A percentile compares a stretch with the other conserved stretches of the same genome.
These are phyloP conservation scores for Drosophila lacicola DNA, from an alignment of 2,888 invertebrate species.

Conservation along the genomic window DNA sequence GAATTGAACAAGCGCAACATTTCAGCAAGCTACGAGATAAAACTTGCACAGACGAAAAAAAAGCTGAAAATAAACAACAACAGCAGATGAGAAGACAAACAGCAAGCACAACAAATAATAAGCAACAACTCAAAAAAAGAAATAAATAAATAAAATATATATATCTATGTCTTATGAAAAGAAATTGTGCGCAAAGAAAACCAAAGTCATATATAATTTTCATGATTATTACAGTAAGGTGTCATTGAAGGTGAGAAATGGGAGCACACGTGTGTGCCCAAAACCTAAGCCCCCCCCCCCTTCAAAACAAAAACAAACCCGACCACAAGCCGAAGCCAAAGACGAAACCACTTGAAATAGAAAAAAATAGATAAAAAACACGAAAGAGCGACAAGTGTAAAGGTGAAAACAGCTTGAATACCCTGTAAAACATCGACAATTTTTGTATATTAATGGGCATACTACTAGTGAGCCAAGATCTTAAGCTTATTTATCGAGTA, in stretches of 20 bases:
- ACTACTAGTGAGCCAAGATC: too few species aligned
- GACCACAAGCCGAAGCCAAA: slow-evolving; percentile 21
- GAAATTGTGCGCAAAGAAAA: slow-evolving; percentile 36
- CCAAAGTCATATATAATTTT: slow-evolving; percentile 54
- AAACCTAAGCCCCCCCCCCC: slow-evolving; percentile 13
- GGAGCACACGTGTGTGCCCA: slow-evolving; percentile 67
- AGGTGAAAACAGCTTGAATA: slow-evolving; percentile 52
- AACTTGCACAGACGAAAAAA: slow-evolving; percentile 45
- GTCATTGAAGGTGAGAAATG: slow-evolving; percentile 79
- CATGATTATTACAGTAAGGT: slow-evolving; percentile 67
- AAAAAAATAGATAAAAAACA: slow-evolving; percentile 2
- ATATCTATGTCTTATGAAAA: slow-evolving; percentile 3
- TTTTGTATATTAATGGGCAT: background rate
- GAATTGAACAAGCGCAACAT: slow-evolving; percentile 56
- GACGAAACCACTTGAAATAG: slow-evolving; percentile 30
- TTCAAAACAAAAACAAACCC: slow-evolving; percentile 6
- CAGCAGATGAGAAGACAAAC: slow-evolving; percentile 21
- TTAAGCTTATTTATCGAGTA: too few species aligned
- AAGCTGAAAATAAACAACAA: slow-evolving; percentile 17
- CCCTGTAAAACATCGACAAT: slow-evolving; percentile 21
- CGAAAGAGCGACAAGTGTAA: slow-evolving; percentile 35
- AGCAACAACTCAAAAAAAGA: slow-evolving; percentile 25
- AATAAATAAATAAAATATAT: slow-evolving; percentile 29
- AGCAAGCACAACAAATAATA: slow-evolving; percentile 37
- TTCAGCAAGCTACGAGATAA: slow-evolving; percentile 56